Evolutionary conservation across 1,140 invertebrate genomes (phyloP).

Genomic region (Rhizoglyphus robini): DNA sequence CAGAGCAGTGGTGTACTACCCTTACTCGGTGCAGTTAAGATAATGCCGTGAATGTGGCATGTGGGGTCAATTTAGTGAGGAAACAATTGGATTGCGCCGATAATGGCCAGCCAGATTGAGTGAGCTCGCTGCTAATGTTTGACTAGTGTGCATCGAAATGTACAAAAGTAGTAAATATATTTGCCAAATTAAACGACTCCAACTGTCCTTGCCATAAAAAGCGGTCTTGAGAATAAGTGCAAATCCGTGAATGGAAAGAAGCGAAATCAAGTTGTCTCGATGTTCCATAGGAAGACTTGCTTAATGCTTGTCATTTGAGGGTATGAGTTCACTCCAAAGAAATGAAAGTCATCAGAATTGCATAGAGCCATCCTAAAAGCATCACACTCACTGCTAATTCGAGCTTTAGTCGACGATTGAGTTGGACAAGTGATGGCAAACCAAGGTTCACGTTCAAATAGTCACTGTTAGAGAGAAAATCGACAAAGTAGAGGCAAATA

Average conservation of each 20-base stretch:
- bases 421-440: slow-evolving; percentile 64
- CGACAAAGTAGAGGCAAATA: slow-evolving; percentile 70
- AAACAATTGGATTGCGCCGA: no score
- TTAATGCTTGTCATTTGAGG: slow-evolving; percentile 89
- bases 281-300: slow-evolving; percentile 90
- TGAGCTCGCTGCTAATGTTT: no score
- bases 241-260: slow-evolving; percentile 85
- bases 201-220: slow-evolving; percentile 48
- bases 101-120: no score
- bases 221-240: slow-evolving; percentile 87
- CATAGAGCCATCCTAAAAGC: slow-evolving; percentile 79
- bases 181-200: no score
- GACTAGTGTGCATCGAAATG: no score
- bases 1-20: no score
- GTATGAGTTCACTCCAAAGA: slow-evolving; percentile 84
- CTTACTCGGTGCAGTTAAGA: no score
- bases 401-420: slow-evolving; percentile 53
- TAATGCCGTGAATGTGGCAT: no score
- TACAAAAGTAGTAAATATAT: slow-evolving; percentile 54
- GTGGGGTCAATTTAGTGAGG: no score
- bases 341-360: slow-evolving; percentile 76
- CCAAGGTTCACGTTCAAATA: slow-evolving; percentile 71
- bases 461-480: slow-evolving; percentile 72
- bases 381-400: slow-evolving; percentile 64
- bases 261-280: slow-evolving; percentile 63